Evolutionary conservation across 2,888 invertebrate genomes (phyloP).

Genomic region (Epistrophe grossulariae): DNA sequence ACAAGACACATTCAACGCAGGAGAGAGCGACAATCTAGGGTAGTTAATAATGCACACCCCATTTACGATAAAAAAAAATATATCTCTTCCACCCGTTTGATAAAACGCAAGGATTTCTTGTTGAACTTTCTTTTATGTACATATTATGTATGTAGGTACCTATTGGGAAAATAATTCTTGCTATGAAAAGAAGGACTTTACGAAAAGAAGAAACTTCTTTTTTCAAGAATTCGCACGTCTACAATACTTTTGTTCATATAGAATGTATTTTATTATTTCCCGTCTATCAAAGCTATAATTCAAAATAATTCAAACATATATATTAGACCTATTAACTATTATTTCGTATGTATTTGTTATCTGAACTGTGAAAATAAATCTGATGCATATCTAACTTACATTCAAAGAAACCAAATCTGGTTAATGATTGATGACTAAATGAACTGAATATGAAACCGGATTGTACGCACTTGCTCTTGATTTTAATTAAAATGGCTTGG

Average conservation of each 20-base stretch:
- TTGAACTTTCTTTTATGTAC: neutral
- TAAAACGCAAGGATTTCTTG: neutral
- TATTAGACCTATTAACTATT: too few relatives aligned
- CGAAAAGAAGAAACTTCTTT: neutral
- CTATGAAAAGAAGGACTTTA: neutral
- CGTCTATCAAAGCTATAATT: neutral
- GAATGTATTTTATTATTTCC: neutral
- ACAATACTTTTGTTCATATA: neutral
- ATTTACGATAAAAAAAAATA: neutral
- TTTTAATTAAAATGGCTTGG: neutral
- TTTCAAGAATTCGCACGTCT: neutral
- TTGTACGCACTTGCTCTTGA: neutral
- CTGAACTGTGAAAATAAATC: neutral
- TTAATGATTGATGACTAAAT: neutral
- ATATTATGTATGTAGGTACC: too few relatives aligned
- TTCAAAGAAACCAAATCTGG: neutral
- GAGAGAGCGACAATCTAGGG: neutral
- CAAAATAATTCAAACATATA: neutral
- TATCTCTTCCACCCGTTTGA: too few relatives aligned
- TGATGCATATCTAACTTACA: neutral
- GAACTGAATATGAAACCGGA: neutral
- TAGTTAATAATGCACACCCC: conserved; percentile 7
- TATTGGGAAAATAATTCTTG: neutral
- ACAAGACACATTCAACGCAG: neutral
- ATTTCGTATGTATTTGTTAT: too few relatives aligned